Base-by-base conservation (phyloP, 2,888 invertebrate species). In the Ophion ellenae region DNA sequence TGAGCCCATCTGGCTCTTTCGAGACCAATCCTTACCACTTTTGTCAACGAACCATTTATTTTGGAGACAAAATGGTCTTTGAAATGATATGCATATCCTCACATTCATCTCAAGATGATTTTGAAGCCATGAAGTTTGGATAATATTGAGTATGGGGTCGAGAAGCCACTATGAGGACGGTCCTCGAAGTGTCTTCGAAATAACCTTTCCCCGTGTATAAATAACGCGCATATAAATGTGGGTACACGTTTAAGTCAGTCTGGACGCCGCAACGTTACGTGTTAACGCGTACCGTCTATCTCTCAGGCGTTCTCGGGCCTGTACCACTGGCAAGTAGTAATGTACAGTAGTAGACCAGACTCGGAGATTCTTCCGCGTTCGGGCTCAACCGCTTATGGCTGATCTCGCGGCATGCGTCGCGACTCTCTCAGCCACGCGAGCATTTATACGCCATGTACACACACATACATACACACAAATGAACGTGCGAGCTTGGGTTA, bases 321-420 rank as follows among this genome's bases (percentile, higher is more conserved):
- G 73, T 85, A 78, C 64, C 70, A 66, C 74, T 78, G 40, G 57
- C 63, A 67, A 78, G 78, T 78, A 69, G 78, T 78, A 70, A 59
- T 53, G 36, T 32, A 61, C 76, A 70, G 78, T 81, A 79, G 85
- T 57, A 67, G 86, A 87, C 87, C 88, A 86, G 86, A 85, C 81
- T 69, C 74, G 84, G 87, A 88, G 89, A 89, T 91, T 92, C 93
- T 93, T 93, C 93, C 93, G 93, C 91, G 93, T 92, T 92, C 90
- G 90, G 90, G 70, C 70, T 92, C 89, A 90, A 92, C 92, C 92
- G 90, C 91, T 92, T 91, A 91, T 88, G 90, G 90, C 89, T 88
- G 89, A 90, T 90, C 89, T 89, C 66, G 79, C 73, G 77, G 74
- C 79, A 61, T 74, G 78, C 63, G 74, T 67, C 70, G 61, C 81